These are phyloP conservation scores for Falcunculus frontatus DNA, from an alignment of 2,113 vertebrate species.

Conservation along the genomic window DNA sequence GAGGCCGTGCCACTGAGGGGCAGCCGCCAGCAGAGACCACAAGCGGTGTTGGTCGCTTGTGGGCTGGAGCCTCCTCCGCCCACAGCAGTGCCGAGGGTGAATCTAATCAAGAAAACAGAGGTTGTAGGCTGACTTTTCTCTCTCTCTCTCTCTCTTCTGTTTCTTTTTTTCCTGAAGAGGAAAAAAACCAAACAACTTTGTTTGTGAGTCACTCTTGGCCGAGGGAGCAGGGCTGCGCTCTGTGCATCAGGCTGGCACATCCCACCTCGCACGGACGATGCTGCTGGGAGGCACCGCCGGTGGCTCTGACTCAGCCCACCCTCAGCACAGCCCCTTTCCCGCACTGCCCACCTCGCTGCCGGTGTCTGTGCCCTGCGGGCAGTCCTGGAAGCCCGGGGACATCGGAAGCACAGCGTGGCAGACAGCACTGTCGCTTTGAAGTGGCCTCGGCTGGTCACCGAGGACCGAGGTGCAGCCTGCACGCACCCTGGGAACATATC, in stretches of 20 bases:
- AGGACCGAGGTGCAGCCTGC: not conserved
- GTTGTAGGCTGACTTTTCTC: not conserved
- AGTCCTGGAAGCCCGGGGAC: not conserved
- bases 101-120: not conserved
- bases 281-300: not conserved
- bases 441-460: not conserved
- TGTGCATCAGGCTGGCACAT: not conserved
- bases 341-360: not conserved
- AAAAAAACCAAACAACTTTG: not conserved
- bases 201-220: constrained; percentile 21
- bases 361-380: fast-evolving
- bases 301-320: not conserved
- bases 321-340: not conserved
- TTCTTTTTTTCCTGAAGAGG: not conserved
- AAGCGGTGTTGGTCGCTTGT: not conserved
- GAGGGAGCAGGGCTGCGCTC: not conserved
- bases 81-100: not conserved
- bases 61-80: not conserved
- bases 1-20: not conserved
- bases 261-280: not conserved
- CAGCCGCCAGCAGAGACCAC: not conserved
- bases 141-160: not conserved
- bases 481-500: fast-evolving
- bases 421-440: fast-evolving
- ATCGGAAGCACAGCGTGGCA: not conserved